Conservation (phyloP, 1,140 invertebrate species). For the Probaryconus sp. region DNA sequence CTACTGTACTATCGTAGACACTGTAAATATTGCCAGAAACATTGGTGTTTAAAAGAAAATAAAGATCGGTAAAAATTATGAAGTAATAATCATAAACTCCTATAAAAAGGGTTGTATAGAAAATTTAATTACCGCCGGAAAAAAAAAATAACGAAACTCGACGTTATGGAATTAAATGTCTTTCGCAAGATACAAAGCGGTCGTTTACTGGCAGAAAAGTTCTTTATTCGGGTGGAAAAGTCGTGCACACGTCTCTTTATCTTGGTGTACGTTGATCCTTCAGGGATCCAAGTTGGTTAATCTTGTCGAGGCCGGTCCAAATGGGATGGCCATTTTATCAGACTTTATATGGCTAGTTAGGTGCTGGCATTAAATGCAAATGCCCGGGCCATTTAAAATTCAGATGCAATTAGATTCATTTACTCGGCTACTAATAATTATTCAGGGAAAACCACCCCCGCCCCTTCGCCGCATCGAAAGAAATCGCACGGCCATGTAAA, state of each 20-base stretch:
- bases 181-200: conserved; percentile 32
- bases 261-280: conserved; percentile 49
- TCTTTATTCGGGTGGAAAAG: conserved; percentile 23
- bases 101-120: too few species aligned
- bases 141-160: conserved; percentile 7
- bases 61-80: too few species aligned
- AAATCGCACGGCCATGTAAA: conserved; percentile 53
- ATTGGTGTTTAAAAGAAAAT: too few species aligned
- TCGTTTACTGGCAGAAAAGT: conserved; percentile 37
- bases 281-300: conserved; percentile 52
- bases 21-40: too few species aligned
- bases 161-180: conserved; percentile 23
- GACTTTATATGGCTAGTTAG: conserved; percentile 67
- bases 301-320: conserved; percentile 50
- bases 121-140: conserved; percentile 20
- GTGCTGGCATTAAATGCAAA: conserved; percentile 73
- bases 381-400: conserved; percentile 72
- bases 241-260: conserved; percentile 32
- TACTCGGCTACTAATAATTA: conserved; percentile 70
- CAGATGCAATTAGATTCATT: conserved; percentile 76
- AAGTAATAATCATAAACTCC: too few species aligned
- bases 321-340: conserved; percentile 61
- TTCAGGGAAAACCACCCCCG: conserved; percentile 62
- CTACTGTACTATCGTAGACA: too few species aligned
- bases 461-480: conserved; percentile 54